These are phyloP conservation scores for Murina feae DNA, from an alignment of 2,113 vertebrate genomes.

Conservation along the genomic window DNA sequence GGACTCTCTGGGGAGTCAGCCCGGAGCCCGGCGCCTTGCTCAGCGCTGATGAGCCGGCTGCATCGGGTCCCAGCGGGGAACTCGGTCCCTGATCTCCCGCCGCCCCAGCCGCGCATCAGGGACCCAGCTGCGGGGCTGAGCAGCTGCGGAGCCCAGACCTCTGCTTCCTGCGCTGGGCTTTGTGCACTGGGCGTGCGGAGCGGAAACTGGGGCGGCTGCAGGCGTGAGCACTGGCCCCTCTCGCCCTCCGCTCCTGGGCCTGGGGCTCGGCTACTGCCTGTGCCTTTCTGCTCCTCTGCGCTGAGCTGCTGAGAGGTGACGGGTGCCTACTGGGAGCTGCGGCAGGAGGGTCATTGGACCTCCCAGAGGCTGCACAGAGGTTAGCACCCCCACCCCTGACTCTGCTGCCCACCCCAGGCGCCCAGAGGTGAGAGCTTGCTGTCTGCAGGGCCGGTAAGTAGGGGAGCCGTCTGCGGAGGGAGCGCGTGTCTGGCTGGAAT, in stretches of 20 bases:
- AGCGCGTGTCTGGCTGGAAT: no score
- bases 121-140: slow-evolving; percentile 81
- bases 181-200: slow-evolving; percentile 35
- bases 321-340: slow-evolving; percentile 2
- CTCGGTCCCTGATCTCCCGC: slow-evolving; percentile 76
- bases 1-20: slow-evolving; percentile 67
- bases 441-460: no score
- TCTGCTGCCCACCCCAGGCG: no score
- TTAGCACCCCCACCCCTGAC: no score
- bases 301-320: slow-evolving; percentile 26
- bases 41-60: slow-evolving; percentile 59
- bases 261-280: slow-evolving; percentile 69
- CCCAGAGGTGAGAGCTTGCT: no score
- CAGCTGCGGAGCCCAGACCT: slow-evolving; percentile 45
- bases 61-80: slow-evolving; percentile 68
- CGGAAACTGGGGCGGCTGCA: slow-evolving; percentile 50
- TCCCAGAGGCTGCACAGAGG: no score
- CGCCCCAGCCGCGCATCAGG: slow-evolving; percentile 75
- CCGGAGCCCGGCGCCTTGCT: slow-evolving; percentile 69
- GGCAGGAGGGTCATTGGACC: no score
- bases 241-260: slow-evolving; percentile 54
- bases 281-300: slow-evolving; percentile 45
- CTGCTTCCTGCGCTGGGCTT: no score
- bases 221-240: slow-evolving; percentile 61
- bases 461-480: no score